phyloP scores from a whole-genome alignment of 2,113 vertebrate genomes.

The Orcinus orca region DNA sequence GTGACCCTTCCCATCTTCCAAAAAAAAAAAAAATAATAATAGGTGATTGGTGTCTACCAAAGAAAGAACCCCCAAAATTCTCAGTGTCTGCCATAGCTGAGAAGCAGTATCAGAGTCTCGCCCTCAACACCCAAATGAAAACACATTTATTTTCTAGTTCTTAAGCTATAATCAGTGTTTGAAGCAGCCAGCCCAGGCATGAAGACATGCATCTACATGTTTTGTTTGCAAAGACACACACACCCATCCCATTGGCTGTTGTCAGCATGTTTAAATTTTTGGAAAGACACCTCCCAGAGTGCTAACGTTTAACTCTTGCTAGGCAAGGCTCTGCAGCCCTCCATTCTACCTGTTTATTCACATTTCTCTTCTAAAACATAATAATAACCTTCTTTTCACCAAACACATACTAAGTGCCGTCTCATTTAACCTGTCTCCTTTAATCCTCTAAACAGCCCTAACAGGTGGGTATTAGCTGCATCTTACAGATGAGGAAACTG shows the following conservation, averaged over 20 bases:
- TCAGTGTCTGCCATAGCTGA: conserved; percentile 1
- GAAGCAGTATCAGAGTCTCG: neutral
- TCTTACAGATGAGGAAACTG: conserved; percentile 4
- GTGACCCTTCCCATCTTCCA: neutral
- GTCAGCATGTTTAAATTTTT: conserved; percentile 40
- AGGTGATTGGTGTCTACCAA: neutral
- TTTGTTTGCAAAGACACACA: conserved; percentile 54
- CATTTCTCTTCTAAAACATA: conserved; percentile 25
- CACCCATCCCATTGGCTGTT: conserved; percentile 16
- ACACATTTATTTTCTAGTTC: conserved; percentile 45
- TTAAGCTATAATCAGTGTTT: conserved; percentile 40
- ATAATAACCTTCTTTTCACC: neutral
- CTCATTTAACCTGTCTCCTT: neutral
- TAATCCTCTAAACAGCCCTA: neutral
- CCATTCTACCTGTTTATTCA: neutral
- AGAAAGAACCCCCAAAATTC: neutral
- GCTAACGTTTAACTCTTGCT: conserved; percentile 53
- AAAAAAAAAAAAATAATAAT: neutral
- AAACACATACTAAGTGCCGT: neutral
- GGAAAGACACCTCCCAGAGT: conserved; percentile 4
- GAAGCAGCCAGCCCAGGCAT: conserved; percentile 39
- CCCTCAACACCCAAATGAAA: conserved; percentile 1
- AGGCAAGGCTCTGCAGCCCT: neutral
- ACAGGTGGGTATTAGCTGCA: neutral
- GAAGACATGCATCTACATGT: conserved; percentile 60